Evolutionary conservation across 1,140 invertebrate genomes (phyloP), one percentile per base, ranked within the genome.

Genomic region (Apis mellifera): DNA sequence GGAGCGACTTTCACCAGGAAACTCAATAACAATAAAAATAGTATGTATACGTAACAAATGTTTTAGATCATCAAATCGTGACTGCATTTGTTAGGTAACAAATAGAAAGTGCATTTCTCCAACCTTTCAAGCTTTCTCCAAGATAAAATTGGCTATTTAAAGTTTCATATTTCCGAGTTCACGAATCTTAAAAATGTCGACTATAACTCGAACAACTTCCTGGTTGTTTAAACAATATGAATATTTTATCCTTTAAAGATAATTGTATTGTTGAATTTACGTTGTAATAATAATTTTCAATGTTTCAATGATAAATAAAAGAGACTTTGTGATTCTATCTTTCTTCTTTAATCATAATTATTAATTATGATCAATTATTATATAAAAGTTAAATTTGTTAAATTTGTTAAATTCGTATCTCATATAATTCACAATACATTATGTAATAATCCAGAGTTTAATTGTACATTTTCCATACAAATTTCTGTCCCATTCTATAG

Each of bases 1-100:
- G 48, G 23, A 26, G 17, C 4, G 60, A 59, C 79, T 83, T 78
- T 83, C 81, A 78, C 81, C 74, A 70, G 81, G 81, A 71, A 82
- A 78, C 55, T 4, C 26, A 82, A 23, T n/a, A 9, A 2, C n/a
- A 2, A 32, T 11, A 68, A 77, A 71, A 76, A 75, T 48, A 17
- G 8, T 0, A 54, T 0, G n/a, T n/a, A 54, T 50, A 48, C 48
- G 59, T 70, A 82, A 82, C 66, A 70, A 62, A 78, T 48, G 73
- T n/a, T 60, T 66, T 59, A 48, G 23, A n/a, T 26, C 64, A 50
- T 64, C 42, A 13, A 71, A 23, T 71, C 32, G 75, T 62, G 73
- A 82, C 42, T 65, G 32, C 52, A 26, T 32, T 57, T 1, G 32
- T 83, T 83, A 65, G 12, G 15, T 55, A 70, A 83, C 4, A 5